Percentiles rank a stretch among this genome's conserved stretches.
These are phyloP conservation scores for Eurystomus glaucurus DNA, from an alignment of 2,797 vertebrate species.

Conservation along the genomic window DNA sequence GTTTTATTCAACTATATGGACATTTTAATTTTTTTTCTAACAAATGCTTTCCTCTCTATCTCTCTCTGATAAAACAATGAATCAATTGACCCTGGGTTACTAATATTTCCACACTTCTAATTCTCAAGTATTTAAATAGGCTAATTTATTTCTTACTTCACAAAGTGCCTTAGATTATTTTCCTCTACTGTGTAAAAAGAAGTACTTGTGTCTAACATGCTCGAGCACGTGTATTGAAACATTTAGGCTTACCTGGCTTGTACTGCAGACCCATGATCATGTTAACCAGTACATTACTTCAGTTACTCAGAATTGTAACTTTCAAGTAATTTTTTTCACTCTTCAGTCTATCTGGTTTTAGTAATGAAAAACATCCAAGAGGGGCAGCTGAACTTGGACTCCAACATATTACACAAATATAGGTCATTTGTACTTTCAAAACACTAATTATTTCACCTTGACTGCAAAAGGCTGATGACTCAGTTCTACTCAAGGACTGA, in stretches of 20 bases:
- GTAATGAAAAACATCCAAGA: not conserved
- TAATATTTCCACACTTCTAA: slow-evolving; percentile 20
- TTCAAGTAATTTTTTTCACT: not conserved
- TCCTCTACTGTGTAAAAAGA: not conserved
- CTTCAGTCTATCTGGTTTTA: not conserved
- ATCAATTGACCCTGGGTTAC: not conserved
- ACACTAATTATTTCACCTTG: not conserved
- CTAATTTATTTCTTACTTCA: not conserved
- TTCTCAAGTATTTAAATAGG: not conserved
- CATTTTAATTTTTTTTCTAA: not conserved
- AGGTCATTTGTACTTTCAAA: not conserved
- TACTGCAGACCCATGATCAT: not conserved
- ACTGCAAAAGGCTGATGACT: not conserved
- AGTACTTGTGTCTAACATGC: not conserved
- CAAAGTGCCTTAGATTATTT: not conserved
- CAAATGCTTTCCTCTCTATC: not conserved
- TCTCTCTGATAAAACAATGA: slow-evolving; percentile 36
- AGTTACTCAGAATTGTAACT: not conserved
- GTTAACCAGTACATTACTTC: not conserved
- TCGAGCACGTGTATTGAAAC: not conserved
- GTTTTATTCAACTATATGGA: slow-evolving; percentile 37
- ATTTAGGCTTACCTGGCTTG: not conserved
- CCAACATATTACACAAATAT: not conserved
- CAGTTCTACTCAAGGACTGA: not conserved
- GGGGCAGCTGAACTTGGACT: not conserved